Evolutionary conservation across 2,113 vertebrate species (phyloP).

Genomic region (Xerus inauris): DNA sequence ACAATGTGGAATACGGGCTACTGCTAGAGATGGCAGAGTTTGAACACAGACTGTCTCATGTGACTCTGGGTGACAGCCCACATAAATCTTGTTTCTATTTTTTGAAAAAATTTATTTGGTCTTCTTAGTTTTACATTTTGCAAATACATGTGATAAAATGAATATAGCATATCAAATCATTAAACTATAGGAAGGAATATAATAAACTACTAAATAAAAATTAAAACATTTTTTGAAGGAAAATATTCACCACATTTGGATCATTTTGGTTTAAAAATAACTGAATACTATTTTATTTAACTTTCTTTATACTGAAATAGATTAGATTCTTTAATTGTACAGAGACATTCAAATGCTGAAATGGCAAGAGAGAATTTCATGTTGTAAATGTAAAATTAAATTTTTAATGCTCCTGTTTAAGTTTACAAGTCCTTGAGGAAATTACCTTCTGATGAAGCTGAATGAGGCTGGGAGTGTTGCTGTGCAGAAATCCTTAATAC

Average conservation of each 20-base stretch:
- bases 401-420: constrained; percentile 70
- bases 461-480: background rate
- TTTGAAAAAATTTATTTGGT: fast-evolving
- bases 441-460: constrained; percentile 59
- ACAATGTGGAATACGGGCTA: background rate
- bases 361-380: constrained; percentile 43
- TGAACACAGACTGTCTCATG: fast-evolving
- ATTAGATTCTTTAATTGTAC: constrained; percentile 46
- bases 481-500: background rate
- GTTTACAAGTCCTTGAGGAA: constrained; percentile 67
- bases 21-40: background rate
- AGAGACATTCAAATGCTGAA: background rate
- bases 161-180: background rate
- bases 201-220: background rate
- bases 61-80: background rate
- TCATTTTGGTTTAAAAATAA: constrained; percentile 30
- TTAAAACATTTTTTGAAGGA: background rate
- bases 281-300: constrained; percentile 55
- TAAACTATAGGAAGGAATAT: background rate
- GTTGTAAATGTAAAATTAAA: constrained; percentile 69
- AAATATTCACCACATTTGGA: background rate
- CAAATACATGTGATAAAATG: background rate
- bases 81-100: background rate
- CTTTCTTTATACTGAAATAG: constrained; percentile 50
- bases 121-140: background rate